Percentiles rank a stretch among this genome's conserved stretches.
phyloP scores from a whole-genome alignment of 92 coral and sea anemone species.

The Parazoanthus darwini region DNA sequence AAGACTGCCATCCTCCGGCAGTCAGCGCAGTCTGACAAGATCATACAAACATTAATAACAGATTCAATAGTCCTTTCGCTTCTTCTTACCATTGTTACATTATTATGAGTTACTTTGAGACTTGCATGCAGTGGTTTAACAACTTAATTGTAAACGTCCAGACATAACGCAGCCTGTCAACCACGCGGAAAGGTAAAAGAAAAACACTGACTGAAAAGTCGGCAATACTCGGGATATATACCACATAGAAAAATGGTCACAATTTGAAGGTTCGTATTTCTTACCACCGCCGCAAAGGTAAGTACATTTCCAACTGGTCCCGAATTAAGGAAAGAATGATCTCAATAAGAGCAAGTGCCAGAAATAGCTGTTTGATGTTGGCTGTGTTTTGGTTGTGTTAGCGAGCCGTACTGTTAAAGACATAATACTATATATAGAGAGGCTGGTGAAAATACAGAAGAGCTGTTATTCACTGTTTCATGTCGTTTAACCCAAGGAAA shows the following conservation, averaged over 20 bases:
- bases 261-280: slow-evolving; percentile 62
- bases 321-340: slow-evolving; percentile 45
- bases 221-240: slow-evolving; percentile 61
- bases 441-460: too few species aligned
- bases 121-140: too few species aligned
- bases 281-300: slow-evolving; percentile 60
- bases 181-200: slow-evolving; percentile 71
- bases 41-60: too few species aligned
- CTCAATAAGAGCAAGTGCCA: slow-evolving; percentile 67
- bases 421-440: too few species aligned
- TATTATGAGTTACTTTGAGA: too few species aligned
- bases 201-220: slow-evolving; percentile 62
- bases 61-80: too few species aligned
- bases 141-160: neutral
- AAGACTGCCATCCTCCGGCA: too few species aligned
- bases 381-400: neutral
- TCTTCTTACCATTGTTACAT: too few species aligned
- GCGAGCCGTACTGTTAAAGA: neutral
- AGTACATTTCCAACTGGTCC: slow-evolving; percentile 67
- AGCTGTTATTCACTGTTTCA: too few species aligned
- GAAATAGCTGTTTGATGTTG: slow-evolving; percentile 27
- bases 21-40: too few species aligned
- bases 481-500: too few species aligned
- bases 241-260: slow-evolving; percentile 71
- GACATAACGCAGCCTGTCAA: slow-evolving; percentile 35